Conservation (phyloP, 2,888 invertebrate genomes). For the Eumacrocentrus americanus region DNA sequence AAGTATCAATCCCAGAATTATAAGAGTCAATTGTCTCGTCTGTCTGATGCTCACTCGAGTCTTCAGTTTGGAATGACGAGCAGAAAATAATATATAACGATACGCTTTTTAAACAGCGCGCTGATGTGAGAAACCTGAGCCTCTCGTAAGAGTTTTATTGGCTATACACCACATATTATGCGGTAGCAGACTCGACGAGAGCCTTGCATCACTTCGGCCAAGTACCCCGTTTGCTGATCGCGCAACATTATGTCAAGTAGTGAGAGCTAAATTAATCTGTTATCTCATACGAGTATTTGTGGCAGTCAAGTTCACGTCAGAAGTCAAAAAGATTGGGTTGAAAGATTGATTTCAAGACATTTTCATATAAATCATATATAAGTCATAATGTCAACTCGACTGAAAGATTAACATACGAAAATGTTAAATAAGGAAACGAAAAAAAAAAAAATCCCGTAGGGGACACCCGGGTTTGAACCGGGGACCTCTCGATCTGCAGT, state of each 20-base stretch:
- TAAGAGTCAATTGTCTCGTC: background rate
- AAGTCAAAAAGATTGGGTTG: background rate
- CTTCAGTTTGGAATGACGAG: background rate
- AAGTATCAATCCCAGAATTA: background rate
- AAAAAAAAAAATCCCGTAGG: slow-evolving; percentile 56
- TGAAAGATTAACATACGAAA: no score
- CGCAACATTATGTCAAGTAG: slow-evolving; percentile 7
- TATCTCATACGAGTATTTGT: background rate
- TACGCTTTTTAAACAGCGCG: slow-evolving; percentile 1
- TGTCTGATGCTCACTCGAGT: background rate
- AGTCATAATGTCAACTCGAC: no score
- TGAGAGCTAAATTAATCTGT: slow-evolving; percentile 4
- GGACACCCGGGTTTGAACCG: slow-evolving; percentile 78
- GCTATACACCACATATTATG: slow-evolving; percentile 11
- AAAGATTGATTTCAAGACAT: background rate
- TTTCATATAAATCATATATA: background rate
- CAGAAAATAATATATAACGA: slow-evolving; percentile 3
- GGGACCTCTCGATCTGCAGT: slow-evolving; percentile 79
- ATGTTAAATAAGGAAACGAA: no score
- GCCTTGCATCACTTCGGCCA: slow-evolving; percentile 6
- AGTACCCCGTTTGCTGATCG: slow-evolving; percentile 15
- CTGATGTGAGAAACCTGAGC: slow-evolving; percentile 19
- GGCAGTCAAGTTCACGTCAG: background rate
- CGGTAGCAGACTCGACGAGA: background rate
- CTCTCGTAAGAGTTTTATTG: no score